Evolutionary conservation across 2,888 invertebrate species (phyloP).

Genomic region (Parochlus steinenii): DNA sequence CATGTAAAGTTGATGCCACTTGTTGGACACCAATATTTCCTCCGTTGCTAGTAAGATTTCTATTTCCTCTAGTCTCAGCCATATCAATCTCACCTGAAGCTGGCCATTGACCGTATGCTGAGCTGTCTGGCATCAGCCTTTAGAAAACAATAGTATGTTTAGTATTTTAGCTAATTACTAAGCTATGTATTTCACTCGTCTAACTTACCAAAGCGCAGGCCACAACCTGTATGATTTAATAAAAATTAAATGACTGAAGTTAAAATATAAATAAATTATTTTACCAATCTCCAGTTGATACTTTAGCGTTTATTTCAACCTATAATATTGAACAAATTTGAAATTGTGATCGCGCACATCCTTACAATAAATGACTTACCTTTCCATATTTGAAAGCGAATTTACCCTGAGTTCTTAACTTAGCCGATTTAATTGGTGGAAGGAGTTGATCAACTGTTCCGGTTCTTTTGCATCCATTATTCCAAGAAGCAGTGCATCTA

Average conservation of each 20-base stretch:
- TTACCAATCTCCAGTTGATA: constrained; percentile 60
- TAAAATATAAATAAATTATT: constrained; percentile 23
- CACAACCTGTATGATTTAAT: no score
- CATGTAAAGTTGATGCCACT: constrained; percentile 45
- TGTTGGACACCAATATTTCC: constrained; percentile 40
- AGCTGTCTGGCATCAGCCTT: constrained; percentile 47
- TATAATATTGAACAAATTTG: no score
- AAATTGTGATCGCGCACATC: no score
- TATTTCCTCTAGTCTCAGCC: constrained; percentile 41
- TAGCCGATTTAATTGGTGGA: constrained; percentile 50
- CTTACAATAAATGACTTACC: no score
- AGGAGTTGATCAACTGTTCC: constrained; percentile 36
- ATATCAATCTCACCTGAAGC: constrained; percentile 57
- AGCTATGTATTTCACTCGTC: no score
- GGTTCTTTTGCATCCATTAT: constrained; percentile 39
- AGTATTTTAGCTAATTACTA: no score
- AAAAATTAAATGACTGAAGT: not conserved
- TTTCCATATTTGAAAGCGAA: constrained; percentile 49
- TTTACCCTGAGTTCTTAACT: constrained; percentile 41
- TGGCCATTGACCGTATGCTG: constrained; percentile 51
- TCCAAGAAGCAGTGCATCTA: constrained; percentile 40
- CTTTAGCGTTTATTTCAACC: constrained; percentile 46
- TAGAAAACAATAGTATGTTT: no score
- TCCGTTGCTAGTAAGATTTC: constrained; percentile 17
- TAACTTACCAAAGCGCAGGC: constrained; percentile 50